Percentiles rank a stretch among this genome's conserved stretches.
Evolutionary conservation across 2,113 vertebrate genomes (phyloP).

Genomic region (Lonchura striata): DNA sequence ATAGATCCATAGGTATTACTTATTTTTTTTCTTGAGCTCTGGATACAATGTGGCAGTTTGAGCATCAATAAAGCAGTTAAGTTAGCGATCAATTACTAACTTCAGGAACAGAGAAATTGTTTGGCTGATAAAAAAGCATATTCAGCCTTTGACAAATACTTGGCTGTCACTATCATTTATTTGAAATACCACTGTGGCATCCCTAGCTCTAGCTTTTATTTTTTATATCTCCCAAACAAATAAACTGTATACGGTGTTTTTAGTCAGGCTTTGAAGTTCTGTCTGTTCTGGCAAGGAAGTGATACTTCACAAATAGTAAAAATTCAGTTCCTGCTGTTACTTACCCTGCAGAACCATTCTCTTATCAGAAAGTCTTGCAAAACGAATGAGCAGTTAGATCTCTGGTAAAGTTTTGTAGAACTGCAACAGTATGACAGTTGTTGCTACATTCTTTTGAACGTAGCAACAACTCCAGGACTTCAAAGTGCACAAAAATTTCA

Average conservation of each 20-base stretch:
- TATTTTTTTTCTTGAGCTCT: not conserved
- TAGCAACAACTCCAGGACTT: not conserved
- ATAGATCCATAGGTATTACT: not conserved
- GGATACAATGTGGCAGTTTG: not conserved
- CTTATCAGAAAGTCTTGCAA: slow-evolving; percentile 37
- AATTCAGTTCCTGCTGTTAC: slow-evolving; percentile 54
- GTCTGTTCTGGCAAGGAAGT: slow-evolving; percentile 56
- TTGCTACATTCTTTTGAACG: too few relatives aligned
- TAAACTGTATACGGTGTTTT: slow-evolving; percentile 66
- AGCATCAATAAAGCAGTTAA: not conserved
- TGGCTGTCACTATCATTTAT: slow-evolving; percentile 41
- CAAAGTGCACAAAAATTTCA: not conserved
- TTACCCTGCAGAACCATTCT: slow-evolving; percentile 44
- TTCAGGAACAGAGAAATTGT: slow-evolving; percentile 23
- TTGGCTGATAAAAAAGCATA: slow-evolving; percentile 51
- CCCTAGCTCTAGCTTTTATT: slow-evolving; percentile 47
- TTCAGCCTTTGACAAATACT: slow-evolving; percentile 47
- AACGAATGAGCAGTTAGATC: slow-evolving; percentile 46
- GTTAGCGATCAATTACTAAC: not conserved
- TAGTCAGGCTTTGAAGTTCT: slow-evolving; percentile 68
- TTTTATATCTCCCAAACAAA: slow-evolving; percentile 54
- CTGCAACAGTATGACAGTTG: not conserved
- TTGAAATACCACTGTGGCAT: slow-evolving; percentile 51
- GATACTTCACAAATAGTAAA: slow-evolving; percentile 68
- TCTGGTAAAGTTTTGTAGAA: slow-evolving; percentile 45